phyloP scores from a whole-genome alignment of 2,888 invertebrate species.

The Drosophila lacicola region DNA sequence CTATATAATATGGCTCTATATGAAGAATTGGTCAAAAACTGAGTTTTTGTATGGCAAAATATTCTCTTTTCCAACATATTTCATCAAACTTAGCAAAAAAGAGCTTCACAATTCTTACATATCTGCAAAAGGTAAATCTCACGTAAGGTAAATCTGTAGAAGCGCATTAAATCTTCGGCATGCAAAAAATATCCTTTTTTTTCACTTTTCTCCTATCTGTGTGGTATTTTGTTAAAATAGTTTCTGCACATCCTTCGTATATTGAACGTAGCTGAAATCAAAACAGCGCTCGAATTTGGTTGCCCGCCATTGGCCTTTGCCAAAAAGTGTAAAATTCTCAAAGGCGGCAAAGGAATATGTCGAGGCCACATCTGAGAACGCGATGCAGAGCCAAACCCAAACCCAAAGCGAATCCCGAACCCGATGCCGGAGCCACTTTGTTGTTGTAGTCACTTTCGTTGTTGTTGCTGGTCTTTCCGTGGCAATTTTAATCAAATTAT shows the following conservation, averaged over 20 bases:
- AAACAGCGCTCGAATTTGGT: constrained; percentile 3
- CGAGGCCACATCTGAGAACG: constrained; percentile 17
- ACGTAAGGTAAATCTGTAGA: too few species aligned
- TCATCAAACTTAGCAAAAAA: too few species aligned
- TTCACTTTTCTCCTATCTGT: too few species aligned
- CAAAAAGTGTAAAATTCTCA: constrained; percentile 50
- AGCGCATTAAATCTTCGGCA: too few species aligned
- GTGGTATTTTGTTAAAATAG: too few species aligned
- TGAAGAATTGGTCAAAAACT: too few species aligned
- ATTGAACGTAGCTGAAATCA: constrained; percentile 1
- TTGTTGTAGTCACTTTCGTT: constrained; percentile 2
- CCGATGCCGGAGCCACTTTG: constrained; percentile 11
- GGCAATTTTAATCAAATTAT: constrained; percentile 76
- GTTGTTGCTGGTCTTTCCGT: constrained; percentile 33
- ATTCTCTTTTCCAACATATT: too few species aligned
- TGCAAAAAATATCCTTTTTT: too few species aligned
- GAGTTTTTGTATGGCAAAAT: too few species aligned
- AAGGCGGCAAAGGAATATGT: constrained; percentile 43
- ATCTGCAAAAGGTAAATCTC: too few species aligned
- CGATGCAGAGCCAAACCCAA: constrained; percentile 8
- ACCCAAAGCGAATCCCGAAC: constrained; percentile 1
- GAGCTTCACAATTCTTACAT: too few species aligned
- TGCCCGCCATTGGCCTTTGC: constrained; percentile 2
- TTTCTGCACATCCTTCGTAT: not conserved
- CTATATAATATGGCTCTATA: too few species aligned